phyloP scores from a whole-genome alignment of 2,113 vertebrate genomes.

The Eulacestoma nigropectus region DNA sequence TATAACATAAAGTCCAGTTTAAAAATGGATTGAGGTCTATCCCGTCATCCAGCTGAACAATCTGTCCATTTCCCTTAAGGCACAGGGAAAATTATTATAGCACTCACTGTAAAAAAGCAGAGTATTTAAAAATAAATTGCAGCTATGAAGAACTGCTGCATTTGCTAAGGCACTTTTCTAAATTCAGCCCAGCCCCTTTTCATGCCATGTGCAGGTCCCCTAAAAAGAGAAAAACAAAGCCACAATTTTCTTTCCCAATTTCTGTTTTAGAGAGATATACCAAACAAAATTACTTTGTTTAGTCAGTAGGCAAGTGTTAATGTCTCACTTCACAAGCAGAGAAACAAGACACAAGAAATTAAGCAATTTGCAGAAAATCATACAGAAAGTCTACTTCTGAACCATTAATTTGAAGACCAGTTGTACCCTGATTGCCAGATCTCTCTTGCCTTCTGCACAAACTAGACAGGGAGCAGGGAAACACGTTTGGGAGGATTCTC shows the following conservation, averaged over 20 bases:
- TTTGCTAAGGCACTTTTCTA: background rate
- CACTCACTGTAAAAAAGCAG: background rate
- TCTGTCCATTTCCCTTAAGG: constrained; percentile 7
- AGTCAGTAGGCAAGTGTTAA: accelerated
- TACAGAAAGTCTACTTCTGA: background rate
- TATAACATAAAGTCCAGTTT: constrained; percentile 7
- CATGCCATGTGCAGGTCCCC: background rate
- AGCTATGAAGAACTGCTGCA: background rate
- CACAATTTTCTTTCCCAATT: background rate
- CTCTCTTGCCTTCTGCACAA: background rate
- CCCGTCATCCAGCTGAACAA: constrained; percentile 28
- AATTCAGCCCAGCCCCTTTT: background rate
- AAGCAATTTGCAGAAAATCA: background rate
- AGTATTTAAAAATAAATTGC: background rate
- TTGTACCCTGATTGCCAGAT: background rate
- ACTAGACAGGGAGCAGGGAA: background rate
- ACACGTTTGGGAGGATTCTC: background rate
- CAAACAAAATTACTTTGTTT: background rate
- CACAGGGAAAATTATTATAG: background rate
- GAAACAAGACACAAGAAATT: accelerated
- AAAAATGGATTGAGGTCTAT: constrained; percentile 54
- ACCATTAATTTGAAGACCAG: background rate
- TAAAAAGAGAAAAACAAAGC: background rate
- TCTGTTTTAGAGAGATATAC: background rate
- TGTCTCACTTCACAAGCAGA: background rate